A percentile compares a stretch with the other conserved stretches of the same genome.
These are phyloP conservation scores for Pycnonotus jocosus DNA, from an alignment of 2,113 vertebrate genomes.

Conservation along the genomic window DNA sequence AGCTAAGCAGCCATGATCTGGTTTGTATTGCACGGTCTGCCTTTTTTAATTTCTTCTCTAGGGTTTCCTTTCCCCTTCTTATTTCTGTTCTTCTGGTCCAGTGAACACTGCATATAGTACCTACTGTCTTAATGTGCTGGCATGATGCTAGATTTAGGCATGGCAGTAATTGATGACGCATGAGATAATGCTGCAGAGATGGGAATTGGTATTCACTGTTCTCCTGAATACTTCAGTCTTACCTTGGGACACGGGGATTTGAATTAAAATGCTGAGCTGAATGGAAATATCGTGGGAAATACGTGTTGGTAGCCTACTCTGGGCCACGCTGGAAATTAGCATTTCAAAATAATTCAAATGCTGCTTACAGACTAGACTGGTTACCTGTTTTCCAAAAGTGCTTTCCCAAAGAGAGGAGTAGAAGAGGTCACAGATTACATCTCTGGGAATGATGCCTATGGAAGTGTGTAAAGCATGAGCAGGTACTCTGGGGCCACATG, in stretches of 20 bases:
- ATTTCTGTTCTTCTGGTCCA: slow-evolving; percentile 90
- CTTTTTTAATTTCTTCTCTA: slow-evolving; percentile 85
- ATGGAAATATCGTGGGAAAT: neutral
- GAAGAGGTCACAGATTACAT: neutral
- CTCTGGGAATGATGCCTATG: neutral
- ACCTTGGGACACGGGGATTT: neutral
- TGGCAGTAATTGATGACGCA: slow-evolving; percentile 96
- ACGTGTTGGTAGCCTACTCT: neutral
- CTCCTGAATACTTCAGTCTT: slow-evolving; percentile 41
- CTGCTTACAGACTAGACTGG: neutral
- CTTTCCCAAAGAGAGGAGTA: neutral
- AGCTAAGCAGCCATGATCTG: slow-evolving; percentile 99
- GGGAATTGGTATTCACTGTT: slow-evolving; percentile 60
- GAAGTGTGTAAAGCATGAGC: neutral
- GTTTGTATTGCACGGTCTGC: slow-evolving; percentile 99
- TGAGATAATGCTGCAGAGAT: slow-evolving; percentile 98
- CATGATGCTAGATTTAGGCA: slow-evolving; percentile 99
- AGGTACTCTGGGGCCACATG: accelerated
- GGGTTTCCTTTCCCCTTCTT: slow-evolving; percentile 80
- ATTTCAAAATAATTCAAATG: slow-evolving; percentile 1
- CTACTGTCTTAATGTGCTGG: slow-evolving; percentile 99
- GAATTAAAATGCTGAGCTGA: slow-evolving; percentile 45
- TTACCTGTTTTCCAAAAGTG: neutral
- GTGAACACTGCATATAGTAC: slow-evolving; percentile 99
- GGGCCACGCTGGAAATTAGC: neutral